Conservation (phyloP, 2,888 invertebrate genomes). For the Endomychus coccineus region DNA sequence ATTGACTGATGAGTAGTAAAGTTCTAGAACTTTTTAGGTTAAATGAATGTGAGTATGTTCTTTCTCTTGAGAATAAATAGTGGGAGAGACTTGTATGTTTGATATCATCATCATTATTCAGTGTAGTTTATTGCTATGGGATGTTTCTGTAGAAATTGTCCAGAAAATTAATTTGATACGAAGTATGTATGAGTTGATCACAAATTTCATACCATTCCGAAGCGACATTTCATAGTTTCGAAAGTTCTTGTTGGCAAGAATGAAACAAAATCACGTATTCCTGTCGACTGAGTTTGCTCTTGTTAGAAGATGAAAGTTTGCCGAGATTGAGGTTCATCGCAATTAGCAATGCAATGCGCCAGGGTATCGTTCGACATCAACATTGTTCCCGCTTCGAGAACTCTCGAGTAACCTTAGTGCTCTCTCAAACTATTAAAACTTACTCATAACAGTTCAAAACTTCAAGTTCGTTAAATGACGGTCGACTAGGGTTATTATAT, state of each 20-base stretch:
- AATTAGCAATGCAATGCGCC: slow-evolving; percentile 36
- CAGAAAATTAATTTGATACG: too few relatives aligned
- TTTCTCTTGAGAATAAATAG: too few relatives aligned
- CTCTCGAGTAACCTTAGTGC: slow-evolving; percentile 29
- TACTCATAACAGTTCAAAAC: slow-evolving; percentile 26
- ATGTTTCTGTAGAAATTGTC: too few relatives aligned
- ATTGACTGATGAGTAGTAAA: too few relatives aligned
- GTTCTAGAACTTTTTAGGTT: too few relatives aligned
- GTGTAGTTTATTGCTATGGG: too few relatives aligned
- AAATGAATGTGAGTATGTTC: too few relatives aligned
- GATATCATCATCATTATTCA: too few relatives aligned
- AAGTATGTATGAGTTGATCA: neutral
- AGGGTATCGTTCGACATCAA: slow-evolving; percentile 32
- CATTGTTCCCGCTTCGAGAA: slow-evolving; percentile 29
- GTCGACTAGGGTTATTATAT: slow-evolving; percentile 17
- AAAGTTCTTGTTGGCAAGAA: neutral
- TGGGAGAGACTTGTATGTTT: too few relatives aligned
- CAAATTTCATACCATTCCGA: neutral
- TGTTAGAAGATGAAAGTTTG: neutral
- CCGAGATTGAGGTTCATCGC: slow-evolving; percentile 28
- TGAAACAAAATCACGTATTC: too few relatives aligned
- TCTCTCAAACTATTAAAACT: slow-evolving; percentile 32
- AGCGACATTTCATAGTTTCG: neutral
- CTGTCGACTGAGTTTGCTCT: too few relatives aligned
- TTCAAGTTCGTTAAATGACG: slow-evolving; percentile 13